Conservation (phyloP, 2,888 invertebrate genomes). For the Pharmacophagus antenor region DNA sequence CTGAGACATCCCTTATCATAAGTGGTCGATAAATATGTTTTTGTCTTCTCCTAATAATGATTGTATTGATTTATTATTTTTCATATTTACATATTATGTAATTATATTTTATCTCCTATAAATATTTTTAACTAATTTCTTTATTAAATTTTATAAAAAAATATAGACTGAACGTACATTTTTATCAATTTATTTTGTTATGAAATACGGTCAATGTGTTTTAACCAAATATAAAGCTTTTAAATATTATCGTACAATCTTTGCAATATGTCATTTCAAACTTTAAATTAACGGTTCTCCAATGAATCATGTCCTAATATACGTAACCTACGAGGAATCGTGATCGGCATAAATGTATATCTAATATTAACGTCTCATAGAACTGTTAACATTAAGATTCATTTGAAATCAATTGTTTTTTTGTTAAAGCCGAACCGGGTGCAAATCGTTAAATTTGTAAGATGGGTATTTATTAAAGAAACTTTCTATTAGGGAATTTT, state of each 20-base stretch:
- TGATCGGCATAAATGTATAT: background rate
- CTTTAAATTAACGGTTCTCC: conserved; percentile 19
- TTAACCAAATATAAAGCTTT: too few relatives aligned
- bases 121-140: too few relatives aligned
- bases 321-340: background rate
- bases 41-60: too few relatives aligned
- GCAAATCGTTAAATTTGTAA: background rate
- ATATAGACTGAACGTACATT: too few relatives aligned
- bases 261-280: conserved; percentile 7
- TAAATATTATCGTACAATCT: background rate
- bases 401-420: background rate
- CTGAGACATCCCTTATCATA: too few relatives aligned
- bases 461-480: background rate
- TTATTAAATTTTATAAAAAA: too few relatives aligned
- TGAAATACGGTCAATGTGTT: too few relatives aligned
- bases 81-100: too few relatives aligned
- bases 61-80: too few relatives aligned
- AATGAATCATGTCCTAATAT: conserved; percentile 2
- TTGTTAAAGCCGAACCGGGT: background rate
- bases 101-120: too few relatives aligned
- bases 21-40: too few relatives aligned
- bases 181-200: too few relatives aligned
- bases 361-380: background rate
- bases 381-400: background rate
- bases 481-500: background rate